A percentile compares a stretch with the other conserved stretches of the same genome.
Evolutionary conservation across 1,140 invertebrate genomes (phyloP).

Genomic region (Megalonaias nervosa): DNA sequence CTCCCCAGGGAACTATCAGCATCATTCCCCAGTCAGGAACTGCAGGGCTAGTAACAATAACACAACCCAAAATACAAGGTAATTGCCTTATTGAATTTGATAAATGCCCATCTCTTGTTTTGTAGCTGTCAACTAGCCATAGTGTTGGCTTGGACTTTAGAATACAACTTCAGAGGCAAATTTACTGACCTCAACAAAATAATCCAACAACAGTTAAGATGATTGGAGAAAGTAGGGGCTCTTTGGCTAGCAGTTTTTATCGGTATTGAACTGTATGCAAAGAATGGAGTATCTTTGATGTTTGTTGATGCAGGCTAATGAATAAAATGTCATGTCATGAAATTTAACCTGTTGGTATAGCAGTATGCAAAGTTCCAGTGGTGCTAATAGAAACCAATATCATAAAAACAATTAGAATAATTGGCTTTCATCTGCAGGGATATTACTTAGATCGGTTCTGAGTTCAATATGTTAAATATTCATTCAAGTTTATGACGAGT

Average conservation of each 20-base stretch:
- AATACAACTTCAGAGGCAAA: background rate
- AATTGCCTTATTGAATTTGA: background rate
- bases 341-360: too few species aligned
- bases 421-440: too few species aligned
- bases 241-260: background rate
- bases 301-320: too few species aligned
- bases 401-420: too few species aligned
- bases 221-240: background rate
- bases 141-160: background rate
- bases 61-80: slow-evolving; percentile 27
- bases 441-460: too few species aligned
- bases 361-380: too few species aligned
- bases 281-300: too few species aligned
- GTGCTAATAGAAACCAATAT: too few species aligned
- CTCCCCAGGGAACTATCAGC: slow-evolving; percentile 56
- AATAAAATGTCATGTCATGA: too few species aligned
- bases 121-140: background rate
- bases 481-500: too few species aligned
- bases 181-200: background rate
- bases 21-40: slow-evolving; percentile 50
- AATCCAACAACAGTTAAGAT: background rate
- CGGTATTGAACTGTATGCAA: background rate
- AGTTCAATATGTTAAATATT: too few species aligned
- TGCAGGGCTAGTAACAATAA: slow-evolving; percentile 21
- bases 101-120: background rate